Conservation (phyloP, 2,797 vertebrate species). For the Sebastes kiyomatsui region DNA sequence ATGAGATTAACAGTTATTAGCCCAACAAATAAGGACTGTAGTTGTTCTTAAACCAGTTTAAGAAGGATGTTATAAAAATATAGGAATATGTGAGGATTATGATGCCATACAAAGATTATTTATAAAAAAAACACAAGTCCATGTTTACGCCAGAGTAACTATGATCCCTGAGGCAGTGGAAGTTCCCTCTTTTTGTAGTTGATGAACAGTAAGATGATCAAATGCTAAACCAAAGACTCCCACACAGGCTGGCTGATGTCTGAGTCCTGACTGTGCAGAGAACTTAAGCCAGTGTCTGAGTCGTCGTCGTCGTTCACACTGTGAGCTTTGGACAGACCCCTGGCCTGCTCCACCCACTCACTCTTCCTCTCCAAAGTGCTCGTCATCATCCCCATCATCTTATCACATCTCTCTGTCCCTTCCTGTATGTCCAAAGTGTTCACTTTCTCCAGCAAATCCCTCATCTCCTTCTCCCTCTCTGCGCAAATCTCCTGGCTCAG, state of each 20-base stretch:
- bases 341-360: slow-evolving; percentile 86
- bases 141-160: background rate
- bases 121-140: background rate
- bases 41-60: background rate
- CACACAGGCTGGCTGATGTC: slow-evolving; percentile 80
- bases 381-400: slow-evolving; percentile 33
- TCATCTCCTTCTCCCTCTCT: slow-evolving; percentile 87
- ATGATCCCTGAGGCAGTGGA: slow-evolving; percentile 32
- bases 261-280: slow-evolving; percentile 98
- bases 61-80: background rate
- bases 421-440: slow-evolving; percentile 78
- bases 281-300: slow-evolving; percentile 96
- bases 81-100: background rate
- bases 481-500: slow-evolving; percentile 83
- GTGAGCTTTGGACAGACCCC: slow-evolving; percentile 83
- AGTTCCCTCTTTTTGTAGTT: background rate
- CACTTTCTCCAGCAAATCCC: slow-evolving; percentile 86
- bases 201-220: background rate
- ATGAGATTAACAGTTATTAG: background rate
- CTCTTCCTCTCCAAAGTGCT: slow-evolving; percentile 61
- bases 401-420: slow-evolving; percentile 31
- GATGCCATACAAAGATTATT: background rate
- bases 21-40: background rate
- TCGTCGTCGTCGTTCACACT: slow-evolving; percentile 91
- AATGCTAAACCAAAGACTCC: slow-evolving; percentile 68